phyloP scores from a whole-genome alignment of 2,113 vertebrate species.

The Nipponia nippon region DNA sequence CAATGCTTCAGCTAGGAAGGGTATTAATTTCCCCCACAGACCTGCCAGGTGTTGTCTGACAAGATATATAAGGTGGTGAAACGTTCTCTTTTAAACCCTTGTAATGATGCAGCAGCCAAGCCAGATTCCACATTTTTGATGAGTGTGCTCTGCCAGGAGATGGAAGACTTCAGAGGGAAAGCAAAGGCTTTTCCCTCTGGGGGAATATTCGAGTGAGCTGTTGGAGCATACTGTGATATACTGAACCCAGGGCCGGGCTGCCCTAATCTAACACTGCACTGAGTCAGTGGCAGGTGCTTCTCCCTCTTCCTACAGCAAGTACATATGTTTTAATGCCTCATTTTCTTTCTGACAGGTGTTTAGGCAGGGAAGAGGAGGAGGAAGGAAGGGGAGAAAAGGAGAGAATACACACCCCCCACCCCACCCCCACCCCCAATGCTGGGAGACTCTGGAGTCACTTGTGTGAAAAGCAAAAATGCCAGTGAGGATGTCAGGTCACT shows the following conservation, averaged over 20 bases:
- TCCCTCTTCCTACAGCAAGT: background rate
- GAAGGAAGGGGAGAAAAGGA: background rate
- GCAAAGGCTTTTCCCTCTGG: background rate
- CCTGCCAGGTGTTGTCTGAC: background rate
- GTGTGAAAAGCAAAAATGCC: background rate
- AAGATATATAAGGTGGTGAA: background rate
- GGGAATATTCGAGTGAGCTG: background rate
- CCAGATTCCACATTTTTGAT: background rate
- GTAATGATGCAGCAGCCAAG: background rate
- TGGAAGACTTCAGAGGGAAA: conserved; percentile 17
- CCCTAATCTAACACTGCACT: background rate
- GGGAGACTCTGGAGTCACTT: background rate
- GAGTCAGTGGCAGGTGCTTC: background rate
- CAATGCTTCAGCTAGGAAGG: background rate
- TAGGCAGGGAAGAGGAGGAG: background rate
- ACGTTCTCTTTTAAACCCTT: background rate
- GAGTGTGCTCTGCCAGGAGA: background rate
- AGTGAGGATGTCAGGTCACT: background rate
- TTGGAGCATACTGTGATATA: background rate
- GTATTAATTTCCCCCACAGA: background rate
- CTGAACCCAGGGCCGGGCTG: background rate
- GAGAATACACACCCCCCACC: background rate
- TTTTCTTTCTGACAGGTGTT: background rate
- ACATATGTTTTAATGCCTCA: background rate
- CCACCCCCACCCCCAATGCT: rapidly evolving